Base-by-base conservation (phyloP, 2,113 vertebrate species). In the Dascyllus trimaculatus region DNA sequence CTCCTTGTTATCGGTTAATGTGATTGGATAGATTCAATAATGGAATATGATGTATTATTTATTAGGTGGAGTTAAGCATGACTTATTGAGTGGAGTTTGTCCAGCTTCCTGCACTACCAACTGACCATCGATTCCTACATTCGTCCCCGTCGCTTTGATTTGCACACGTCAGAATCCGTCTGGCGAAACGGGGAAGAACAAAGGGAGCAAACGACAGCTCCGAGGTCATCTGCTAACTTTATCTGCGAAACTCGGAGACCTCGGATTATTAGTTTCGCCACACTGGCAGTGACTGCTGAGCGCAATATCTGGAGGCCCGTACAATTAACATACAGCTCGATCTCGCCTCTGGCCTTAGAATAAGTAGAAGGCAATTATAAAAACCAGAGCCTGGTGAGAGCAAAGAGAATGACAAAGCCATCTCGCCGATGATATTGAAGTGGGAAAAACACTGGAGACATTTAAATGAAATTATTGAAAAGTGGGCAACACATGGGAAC, bases 21-120 rank as follows among this genome's bases (percentile, higher is more conserved):
- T 78, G 82, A 91, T 90, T 91, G 91, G 86, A 91, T 82, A 71
- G 78, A 79, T 87, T 56, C 82, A 82, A 90, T 89, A 88, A 92
- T 84, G 82, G 64, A 76, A 78, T 75, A 89, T 90, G 84, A 92
- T 89, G 71, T 71, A 81, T 89, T 88, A 86, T 89, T 89, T 90
- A 87, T 86, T 38, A 58, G 65, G 79, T 71, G 56, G 78, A 71
- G 78, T 80, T 76, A 74, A 86, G 64, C 75, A 35, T 71, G 86
- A 84, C 82, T 84, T 85, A 85, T 81, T 68, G 79, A 88, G 79
- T 73, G 71, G 67, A 73, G 61, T 78, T 72, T 74, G 71, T 67
- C 71, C 65, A 74, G 63, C 14, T 62, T 62, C 26, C 13, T 66
- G 46, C 9, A 26, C 15, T 14, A 49, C 32, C 18, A 40, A 59